phyloP scores from a whole-genome alignment of 2,113 vertebrate genomes.

The Amazona guildingii region DNA sequence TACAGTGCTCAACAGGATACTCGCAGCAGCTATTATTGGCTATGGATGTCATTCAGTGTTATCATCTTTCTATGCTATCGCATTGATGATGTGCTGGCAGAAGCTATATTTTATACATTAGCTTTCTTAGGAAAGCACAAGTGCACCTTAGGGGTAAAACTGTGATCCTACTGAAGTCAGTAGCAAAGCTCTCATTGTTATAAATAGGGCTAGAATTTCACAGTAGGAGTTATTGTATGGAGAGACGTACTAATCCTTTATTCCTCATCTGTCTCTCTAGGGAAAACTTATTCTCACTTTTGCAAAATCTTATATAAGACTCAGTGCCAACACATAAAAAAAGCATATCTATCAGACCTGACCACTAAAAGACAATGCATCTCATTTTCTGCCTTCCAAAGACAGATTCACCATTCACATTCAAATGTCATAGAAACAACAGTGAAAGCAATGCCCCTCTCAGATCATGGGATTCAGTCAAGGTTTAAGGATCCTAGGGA shows the following conservation, averaged over 20 bases:
- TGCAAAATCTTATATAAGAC: neutral
- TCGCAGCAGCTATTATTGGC: neutral
- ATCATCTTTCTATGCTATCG: neutral
- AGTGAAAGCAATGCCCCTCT: neutral
- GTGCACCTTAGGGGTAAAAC: conserved; percentile 14
- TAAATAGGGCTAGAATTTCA: conserved; percentile 32
- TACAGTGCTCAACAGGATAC: neutral
- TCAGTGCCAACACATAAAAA: neutral
- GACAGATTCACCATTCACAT: neutral
- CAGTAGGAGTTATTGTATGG: neutral
- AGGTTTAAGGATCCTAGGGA: neutral
- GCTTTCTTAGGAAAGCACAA: conserved; percentile 6
- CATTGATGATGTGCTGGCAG: conserved; percentile 12
- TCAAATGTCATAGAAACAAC: neutral
- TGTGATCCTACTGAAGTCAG: neutral
- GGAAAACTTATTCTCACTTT: conserved; percentile 27
- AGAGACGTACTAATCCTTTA: neutral
- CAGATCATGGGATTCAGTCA: neutral
- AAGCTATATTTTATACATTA: conserved; percentile 17
- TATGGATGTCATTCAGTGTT: neutral
- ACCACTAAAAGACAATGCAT: conserved; percentile 32
- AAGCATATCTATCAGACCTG: neutral
- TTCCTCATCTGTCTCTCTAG: neutral
- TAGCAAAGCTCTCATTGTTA: neutral
- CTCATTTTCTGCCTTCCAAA: conserved; percentile 23